phyloP scores from a whole-genome alignment of 1,140 invertebrate species.

The Aplysia californica region DNA sequence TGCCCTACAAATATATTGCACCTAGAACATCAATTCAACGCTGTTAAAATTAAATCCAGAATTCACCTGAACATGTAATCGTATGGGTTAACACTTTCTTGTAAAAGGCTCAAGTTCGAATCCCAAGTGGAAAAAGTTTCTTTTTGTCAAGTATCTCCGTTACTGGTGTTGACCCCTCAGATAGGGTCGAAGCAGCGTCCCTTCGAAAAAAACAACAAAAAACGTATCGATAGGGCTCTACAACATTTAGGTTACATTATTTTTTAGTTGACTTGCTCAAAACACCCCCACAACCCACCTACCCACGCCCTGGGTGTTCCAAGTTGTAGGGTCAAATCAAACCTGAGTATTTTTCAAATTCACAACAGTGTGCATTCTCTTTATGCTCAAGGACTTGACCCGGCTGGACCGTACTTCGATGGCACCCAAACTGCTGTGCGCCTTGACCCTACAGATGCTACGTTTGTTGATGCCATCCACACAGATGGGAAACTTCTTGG shows the following conservation, averaged over 20 bases:
- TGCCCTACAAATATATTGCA: background rate
- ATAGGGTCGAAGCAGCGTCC: too few species aligned
- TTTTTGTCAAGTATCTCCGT: background rate
- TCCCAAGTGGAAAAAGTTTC: too few species aligned
- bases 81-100: background rate
- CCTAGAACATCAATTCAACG: background rate
- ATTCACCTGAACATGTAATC: background rate
- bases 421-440: slow-evolving; percentile 83
- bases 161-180: too few species aligned
- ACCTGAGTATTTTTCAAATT: background rate
- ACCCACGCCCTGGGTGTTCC: background rate
- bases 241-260: too few species aligned
- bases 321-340: background rate
- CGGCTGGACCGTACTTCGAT: slow-evolving; percentile 84
- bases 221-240: too few species aligned
- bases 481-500: slow-evolving; percentile 75
- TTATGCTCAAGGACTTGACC: slow-evolving; percentile 38
- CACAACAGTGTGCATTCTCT: background rate
- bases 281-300: background rate
- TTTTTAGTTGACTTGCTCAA: too few species aligned
- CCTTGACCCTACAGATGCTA: slow-evolving; percentile 85
- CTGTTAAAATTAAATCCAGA: background rate
- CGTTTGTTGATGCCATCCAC: slow-evolving; percentile 77
- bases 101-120: too few species aligned
- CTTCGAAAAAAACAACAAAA: too few species aligned